Conservation (phyloP, 2,888 invertebrate genomes). For the Itoplectis maculator region DNA sequence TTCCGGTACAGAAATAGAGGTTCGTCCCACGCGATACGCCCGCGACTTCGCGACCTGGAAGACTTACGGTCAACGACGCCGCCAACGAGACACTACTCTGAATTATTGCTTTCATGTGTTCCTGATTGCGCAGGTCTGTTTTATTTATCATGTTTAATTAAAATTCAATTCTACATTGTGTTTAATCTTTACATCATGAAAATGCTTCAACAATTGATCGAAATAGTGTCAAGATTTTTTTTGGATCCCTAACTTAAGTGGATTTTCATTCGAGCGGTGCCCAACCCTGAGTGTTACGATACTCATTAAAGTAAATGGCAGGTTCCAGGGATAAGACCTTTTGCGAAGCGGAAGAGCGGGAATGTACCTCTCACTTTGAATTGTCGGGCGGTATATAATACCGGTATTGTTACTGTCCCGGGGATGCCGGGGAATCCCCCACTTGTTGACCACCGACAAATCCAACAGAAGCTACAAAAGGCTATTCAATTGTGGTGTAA, state of each 20-base stretch:
- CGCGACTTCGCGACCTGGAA: constrained; percentile 22
- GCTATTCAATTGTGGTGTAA: background rate
- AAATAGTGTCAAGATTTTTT: background rate
- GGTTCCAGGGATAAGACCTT: constrained; percentile 14
- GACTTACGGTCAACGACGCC: constrained; percentile 13
- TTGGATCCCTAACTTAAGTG: background rate
- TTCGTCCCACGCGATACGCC: constrained; percentile 41
- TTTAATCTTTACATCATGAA: too few species aligned
- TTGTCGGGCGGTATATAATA: constrained; percentile 26
- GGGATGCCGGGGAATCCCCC: constrained; percentile 1
- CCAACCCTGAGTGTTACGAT: constrained; percentile 18
- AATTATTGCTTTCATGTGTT: background rate
- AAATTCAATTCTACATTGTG: too few species aligned
- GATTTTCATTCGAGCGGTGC: background rate
- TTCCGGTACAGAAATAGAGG: constrained; percentile 44
- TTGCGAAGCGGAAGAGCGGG: constrained; percentile 36
- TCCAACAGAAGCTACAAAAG: constrained; percentile 1
- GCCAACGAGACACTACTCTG: background rate
- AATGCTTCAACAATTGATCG: background rate
- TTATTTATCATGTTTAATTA: background rate
- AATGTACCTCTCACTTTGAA: constrained; percentile 54
- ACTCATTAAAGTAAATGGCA: constrained; percentile 38
- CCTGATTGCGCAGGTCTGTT: background rate
- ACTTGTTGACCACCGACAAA: background rate
- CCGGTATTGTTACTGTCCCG: background rate